A percentile compares a stretch with the other conserved stretches of the same genome.
phyloP scores from a whole-genome alignment of 2,797 vertebrate species.

The Sylvilagus floridanus region DNA sequence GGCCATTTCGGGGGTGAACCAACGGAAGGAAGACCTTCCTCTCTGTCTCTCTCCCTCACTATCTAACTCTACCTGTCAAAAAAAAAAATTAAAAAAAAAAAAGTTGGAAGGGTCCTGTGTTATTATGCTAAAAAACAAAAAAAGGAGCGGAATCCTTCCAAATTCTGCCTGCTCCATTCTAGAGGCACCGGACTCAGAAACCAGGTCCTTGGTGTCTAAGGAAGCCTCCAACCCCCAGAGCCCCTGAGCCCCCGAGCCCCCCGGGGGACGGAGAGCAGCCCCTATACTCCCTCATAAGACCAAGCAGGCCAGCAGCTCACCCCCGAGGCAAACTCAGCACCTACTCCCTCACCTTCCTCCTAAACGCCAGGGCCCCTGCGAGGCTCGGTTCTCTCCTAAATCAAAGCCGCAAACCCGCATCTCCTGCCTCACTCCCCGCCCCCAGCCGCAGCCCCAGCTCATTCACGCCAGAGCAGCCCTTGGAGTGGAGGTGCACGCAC shows the following conservation, averaged over 20 bases:
- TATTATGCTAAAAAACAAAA: background rate
- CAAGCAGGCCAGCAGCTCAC: background rate
- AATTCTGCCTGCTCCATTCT: background rate
- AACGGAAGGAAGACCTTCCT: too few species aligned
- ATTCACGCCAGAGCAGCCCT: too few species aligned
- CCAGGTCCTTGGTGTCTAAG: background rate
- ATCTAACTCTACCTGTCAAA: too few species aligned
- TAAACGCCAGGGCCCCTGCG: constrained; percentile 55
- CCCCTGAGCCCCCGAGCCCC: background rate
- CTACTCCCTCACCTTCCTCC: background rate
- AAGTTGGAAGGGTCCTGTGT: background rate
- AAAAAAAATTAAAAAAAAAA: background rate
- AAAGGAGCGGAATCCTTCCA: background rate
- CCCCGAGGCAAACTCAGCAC: background rate
- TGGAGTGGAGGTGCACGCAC: too few species aligned
- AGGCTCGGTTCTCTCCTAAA: constrained; percentile 73
- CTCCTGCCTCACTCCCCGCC: constrained; percentile 66
- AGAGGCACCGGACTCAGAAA: background rate
- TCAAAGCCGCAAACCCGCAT: constrained; percentile 76
- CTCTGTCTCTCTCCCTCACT: too few species aligned
- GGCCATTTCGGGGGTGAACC: too few species aligned
- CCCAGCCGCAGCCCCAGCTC: constrained; percentile 63
- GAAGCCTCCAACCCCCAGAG: background rate
- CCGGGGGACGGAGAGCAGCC: background rate
- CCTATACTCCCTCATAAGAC: background rate